Conservation (phyloP, 2,113 vertebrate species). For the Perca flavescens region DNA sequence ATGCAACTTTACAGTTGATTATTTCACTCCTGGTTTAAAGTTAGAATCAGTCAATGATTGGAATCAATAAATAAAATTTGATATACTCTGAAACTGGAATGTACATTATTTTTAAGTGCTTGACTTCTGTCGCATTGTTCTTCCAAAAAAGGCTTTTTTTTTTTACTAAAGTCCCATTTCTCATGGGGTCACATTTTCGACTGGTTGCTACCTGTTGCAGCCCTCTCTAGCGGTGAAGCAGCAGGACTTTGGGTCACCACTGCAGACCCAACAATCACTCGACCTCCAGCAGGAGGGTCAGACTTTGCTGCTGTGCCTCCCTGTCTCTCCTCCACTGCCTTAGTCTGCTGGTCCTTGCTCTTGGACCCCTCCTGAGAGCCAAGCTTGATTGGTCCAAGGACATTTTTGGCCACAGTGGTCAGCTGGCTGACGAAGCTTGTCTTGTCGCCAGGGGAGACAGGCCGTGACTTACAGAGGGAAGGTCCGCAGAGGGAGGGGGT, state of each 20-base stretch:
- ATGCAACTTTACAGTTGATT: conserved; percentile 76
- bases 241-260: conserved; percentile 68
- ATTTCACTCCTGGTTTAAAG: conserved; percentile 61
- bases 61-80: conserved; percentile 78
- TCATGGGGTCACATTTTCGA: conserved; percentile 69
- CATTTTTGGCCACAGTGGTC: conserved; percentile 82
- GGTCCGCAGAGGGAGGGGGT: conserved; percentile 82
- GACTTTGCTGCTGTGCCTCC: conserved; percentile 65
- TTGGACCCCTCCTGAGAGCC: conserved; percentile 78
- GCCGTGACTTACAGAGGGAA: conserved; percentile 82
- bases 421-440: conserved; percentile 81
- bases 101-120: conserved; percentile 82
- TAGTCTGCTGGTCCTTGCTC: conserved; percentile 76
- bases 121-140: conserved; percentile 65
- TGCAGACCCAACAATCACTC: conserved; percentile 47
- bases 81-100: conserved; percentile 80
- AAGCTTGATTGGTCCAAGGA: conserved; percentile 81
- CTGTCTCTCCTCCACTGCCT: conserved; percentile 76
- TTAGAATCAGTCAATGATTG: conserved; percentile 64
- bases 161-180: conserved; percentile 19
- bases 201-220: conserved; percentile 50
- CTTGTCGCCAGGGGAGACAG: conserved; percentile 83
- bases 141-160: conserved; percentile 65
- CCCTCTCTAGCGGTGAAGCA: conserved; percentile 70
- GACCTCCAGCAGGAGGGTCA: conserved; percentile 67